Percentiles rank a stretch among this genome's conserved stretches.
phyloP scores from a whole-genome alignment of 2,113 vertebrate species.

The Phasianus colchicus region DNA sequence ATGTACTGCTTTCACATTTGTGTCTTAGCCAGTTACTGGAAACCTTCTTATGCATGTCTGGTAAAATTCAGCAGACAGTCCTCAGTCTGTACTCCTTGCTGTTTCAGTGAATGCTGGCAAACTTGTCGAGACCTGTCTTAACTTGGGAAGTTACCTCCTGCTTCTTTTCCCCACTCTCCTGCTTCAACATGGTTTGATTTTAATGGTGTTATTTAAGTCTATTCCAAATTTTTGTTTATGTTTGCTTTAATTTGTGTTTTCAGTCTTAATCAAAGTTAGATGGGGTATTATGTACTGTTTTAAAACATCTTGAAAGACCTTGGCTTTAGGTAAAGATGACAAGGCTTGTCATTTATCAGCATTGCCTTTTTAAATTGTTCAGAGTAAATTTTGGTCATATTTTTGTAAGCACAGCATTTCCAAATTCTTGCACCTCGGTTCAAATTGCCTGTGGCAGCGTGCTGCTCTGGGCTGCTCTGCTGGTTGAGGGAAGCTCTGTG shows the following conservation, averaged over 20 bases:
- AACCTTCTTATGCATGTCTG: neutral
- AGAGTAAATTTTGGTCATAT: neutral
- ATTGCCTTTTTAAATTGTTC: neutral
- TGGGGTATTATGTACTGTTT: neutral
- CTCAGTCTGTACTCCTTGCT: neutral
- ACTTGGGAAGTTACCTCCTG: constrained; percentile 27
- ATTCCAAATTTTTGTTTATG: constrained; percentile 45
- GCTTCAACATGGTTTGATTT: constrained; percentile 30
- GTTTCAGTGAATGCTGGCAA: neutral
- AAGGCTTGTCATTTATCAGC: neutral
- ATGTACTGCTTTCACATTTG: neutral
- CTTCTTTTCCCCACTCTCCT: neutral
- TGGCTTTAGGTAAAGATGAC: neutral
- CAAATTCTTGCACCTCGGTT: neutral
- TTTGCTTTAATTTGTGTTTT: constrained; percentile 51
- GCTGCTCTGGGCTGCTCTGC: neutral
- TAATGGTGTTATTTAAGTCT: constrained; percentile 11
- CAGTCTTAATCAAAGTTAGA: constrained; percentile 27
- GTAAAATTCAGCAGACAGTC: neutral
- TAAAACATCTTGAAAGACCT: neutral
- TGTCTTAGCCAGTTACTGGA: neutral
- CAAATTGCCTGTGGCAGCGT: neutral
- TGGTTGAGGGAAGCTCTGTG: neutral
- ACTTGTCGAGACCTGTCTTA: constrained; percentile 17
- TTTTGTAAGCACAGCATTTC: neutral